A percentile compares a stretch with the other conserved stretches of the same genome.
phyloP scores from a whole-genome alignment of 2,797 vertebrate species.

The Oreonectes daqikongensis region DNA sequence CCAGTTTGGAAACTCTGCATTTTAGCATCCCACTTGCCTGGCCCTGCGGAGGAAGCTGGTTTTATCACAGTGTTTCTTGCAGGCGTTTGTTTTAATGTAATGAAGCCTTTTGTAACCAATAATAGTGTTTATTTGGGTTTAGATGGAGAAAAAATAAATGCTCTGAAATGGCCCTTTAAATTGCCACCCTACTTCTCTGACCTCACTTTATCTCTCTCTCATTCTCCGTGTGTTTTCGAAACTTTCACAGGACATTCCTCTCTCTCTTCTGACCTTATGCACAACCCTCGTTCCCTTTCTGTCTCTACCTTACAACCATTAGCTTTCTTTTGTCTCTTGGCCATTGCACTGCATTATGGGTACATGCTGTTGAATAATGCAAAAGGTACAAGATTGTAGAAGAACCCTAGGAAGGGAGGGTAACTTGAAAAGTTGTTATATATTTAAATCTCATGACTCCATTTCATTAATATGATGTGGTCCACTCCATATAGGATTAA shows the following conservation, averaged over 20 bases:
- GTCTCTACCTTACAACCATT: slow-evolving; percentile 32
- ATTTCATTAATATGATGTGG: not conserved
- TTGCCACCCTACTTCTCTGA: not conserved
- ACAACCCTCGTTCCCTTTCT: slow-evolving; percentile 2
- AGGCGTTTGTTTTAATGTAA: not conserved
- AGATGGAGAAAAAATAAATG: no score
- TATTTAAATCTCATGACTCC: not conserved
- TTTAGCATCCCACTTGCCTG: slow-evolving; percentile 21
- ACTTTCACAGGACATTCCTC: slow-evolving; percentile 22
- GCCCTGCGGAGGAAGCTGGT: slow-evolving; percentile 24
- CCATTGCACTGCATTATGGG: slow-evolving; percentile 58
- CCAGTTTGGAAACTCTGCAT: slow-evolving; percentile 19
- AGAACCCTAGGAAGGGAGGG: slow-evolving; percentile 19
- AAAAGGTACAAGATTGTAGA: slow-evolving; percentile 55
- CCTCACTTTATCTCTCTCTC: not conserved
- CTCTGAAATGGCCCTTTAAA: not conserved
- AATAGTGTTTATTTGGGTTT: not conserved
- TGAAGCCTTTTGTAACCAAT: not conserved
- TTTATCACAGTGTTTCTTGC: not conserved
- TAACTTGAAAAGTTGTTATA: not conserved
- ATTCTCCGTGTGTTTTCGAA: not conserved
- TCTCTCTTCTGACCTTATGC: not conserved
- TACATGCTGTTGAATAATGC: slow-evolving; percentile 69
- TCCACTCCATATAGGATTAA: not conserved
- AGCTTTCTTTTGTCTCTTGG: slow-evolving; percentile 32